Percentiles rank a stretch among this genome's conserved stretches.
Conservation (phyloP, 1,140 invertebrate genomes). For the Scylla paramamosain region DNA sequence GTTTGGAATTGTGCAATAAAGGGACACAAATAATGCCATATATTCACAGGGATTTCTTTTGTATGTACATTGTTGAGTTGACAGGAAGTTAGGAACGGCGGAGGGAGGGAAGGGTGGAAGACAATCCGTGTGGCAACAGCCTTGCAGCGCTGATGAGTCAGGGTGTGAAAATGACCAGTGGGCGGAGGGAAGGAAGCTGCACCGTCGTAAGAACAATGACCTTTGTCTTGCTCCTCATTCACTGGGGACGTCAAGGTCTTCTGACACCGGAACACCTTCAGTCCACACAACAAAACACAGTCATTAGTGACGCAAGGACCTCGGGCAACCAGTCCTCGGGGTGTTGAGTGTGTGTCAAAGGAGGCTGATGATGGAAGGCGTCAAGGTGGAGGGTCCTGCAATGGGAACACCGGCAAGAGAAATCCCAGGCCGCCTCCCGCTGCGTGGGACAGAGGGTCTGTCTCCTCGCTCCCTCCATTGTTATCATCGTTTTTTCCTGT, state of each 20-base stretch:
- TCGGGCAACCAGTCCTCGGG: background rate
- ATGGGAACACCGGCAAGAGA: background rate
- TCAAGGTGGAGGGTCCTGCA: background rate
- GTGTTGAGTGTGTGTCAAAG: conserved; percentile 9
- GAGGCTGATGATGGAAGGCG: background rate
- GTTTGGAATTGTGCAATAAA: too few species aligned
- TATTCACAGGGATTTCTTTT: background rate
- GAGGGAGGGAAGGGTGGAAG: background rate
- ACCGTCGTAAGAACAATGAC: conserved; percentile 26
- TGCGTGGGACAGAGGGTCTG: background rate
- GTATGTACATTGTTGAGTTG: background rate
- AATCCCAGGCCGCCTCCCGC: background rate
- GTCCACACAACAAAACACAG: conserved; percentile 33
- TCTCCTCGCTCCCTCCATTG: background rate
- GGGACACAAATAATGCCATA: too few species aligned
- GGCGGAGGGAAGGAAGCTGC: background rate
- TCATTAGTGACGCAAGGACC: conserved; percentile 48
- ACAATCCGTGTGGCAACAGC: background rate
- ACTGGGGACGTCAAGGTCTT: background rate
- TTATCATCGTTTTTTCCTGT: background rate
- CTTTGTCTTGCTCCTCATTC: conserved; percentile 39
- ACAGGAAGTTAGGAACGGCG: background rate
- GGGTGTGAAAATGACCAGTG: conserved; percentile 11
- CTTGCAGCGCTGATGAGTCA: background rate
- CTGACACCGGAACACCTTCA: background rate